Conservation (phyloP, 2,888 invertebrate genomes). For the Antheraea assamensis region DNA sequence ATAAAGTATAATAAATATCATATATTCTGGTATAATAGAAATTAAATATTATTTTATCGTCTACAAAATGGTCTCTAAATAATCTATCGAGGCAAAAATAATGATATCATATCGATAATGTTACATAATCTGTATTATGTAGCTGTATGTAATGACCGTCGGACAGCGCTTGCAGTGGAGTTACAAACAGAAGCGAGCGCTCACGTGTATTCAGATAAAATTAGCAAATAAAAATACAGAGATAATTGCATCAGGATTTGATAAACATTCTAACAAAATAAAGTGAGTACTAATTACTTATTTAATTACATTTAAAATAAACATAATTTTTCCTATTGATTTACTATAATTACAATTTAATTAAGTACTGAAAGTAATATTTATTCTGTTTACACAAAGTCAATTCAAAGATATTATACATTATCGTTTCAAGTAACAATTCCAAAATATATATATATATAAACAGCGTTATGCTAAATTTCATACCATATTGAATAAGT, state of each 20-base stretch:
- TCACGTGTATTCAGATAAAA: neutral
- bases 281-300: neutral
- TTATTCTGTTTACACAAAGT: too few relatives aligned
- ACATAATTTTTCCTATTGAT: too few relatives aligned
- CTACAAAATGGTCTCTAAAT: neutral
- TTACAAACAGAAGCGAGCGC: neutral
- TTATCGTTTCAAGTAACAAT: too few relatives aligned
- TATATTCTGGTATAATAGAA: too few relatives aligned
- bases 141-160: neutral
- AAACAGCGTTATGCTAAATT: too few relatives aligned
- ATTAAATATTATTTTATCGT: neutral
- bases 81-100: neutral
- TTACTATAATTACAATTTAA: too few relatives aligned
- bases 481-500: too few relatives aligned
- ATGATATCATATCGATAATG: neutral
- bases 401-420: too few relatives aligned
- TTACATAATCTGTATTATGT: neutral
- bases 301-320: too few relatives aligned
- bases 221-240: neutral
- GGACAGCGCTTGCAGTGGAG: neutral
- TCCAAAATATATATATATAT: too few relatives aligned
- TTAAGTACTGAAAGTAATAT: too few relatives aligned
- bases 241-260: neutral
- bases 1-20: too few relatives aligned
- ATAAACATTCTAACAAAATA: neutral